Percentiles rank a stretch among this genome's conserved stretches.
These are phyloP conservation scores for Watsonalla binaria DNA, from an alignment of 2,888 invertebrate species.

Conservation along the genomic window DNA sequence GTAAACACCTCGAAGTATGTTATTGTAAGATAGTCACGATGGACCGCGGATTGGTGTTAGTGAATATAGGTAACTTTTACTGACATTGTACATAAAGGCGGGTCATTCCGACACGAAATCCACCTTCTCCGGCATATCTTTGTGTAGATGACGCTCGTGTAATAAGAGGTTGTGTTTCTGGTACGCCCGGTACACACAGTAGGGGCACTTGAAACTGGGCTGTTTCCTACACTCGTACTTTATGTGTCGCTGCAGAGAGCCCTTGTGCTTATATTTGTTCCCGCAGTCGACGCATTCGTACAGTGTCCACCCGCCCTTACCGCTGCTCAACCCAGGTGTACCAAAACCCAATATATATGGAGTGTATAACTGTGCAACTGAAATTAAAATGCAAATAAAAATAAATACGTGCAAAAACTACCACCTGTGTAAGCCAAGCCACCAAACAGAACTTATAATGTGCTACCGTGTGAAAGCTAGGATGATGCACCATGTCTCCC, in stretches of 20 bases:
- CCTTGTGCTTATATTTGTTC: constrained; percentile 89
- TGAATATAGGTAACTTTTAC: constrained; percentile 34
- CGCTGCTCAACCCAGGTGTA: constrained; percentile 62
- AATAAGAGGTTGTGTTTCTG: constrained; percentile 81
- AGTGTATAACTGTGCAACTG: constrained; percentile 78
- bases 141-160: constrained; percentile 75
- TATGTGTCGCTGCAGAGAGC: constrained; percentile 86
- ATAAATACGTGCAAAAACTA: constrained; percentile 72
- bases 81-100: constrained; percentile 56
- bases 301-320: constrained; percentile 69
- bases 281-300: constrained; percentile 85
- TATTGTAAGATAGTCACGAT: constrained; percentile 11
- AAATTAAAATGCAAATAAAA: constrained; percentile 74
- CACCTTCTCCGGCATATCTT: constrained; percentile 76
- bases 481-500: constrained; percentile 79
- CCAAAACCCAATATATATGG: constrained; percentile 78
- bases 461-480: constrained; percentile 63
- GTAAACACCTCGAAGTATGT: constrained; percentile 2
- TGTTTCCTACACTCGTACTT: constrained; percentile 87
- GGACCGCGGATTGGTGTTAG: constrained; percentile 16
- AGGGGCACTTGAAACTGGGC: constrained; percentile 84
- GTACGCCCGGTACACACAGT: constrained; percentile 83
- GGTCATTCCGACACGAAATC: constrained; percentile 75
- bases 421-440: constrained; percentile 68
- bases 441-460: constrained; percentile 41